Percentiles rank a stretch among this genome's conserved stretches.
Evolutionary conservation across 2,888 invertebrate genomes (phyloP).

Genomic region (Eretmocerus hayati): DNA sequence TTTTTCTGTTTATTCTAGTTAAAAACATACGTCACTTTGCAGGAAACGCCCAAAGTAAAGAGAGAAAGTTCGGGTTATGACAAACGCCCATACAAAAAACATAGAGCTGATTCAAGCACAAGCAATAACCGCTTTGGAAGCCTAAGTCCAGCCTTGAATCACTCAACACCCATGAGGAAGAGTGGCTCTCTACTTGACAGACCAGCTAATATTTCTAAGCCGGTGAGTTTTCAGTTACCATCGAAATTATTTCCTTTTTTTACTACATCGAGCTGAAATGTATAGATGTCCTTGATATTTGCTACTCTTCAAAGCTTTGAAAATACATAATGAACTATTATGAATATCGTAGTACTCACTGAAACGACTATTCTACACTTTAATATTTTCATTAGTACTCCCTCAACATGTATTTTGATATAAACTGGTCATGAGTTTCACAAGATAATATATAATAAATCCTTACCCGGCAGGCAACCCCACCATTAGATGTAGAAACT

Average conservation of each 20-base stretch:
- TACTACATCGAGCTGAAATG: background rate
- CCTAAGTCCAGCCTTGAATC: conserved; percentile 46
- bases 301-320: no score
- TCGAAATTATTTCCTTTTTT: no score
- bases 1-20: conserved; percentile 22
- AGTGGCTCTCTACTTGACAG: conserved; percentile 56
- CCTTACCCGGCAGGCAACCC: conserved; percentile 63
- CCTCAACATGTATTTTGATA: no score
- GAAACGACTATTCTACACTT: no score
- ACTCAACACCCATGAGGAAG: conserved; percentile 55
- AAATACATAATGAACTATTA: no score
- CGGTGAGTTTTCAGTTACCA: conserved; percentile 53
- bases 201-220: conserved; percentile 61
- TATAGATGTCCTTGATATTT: background rate
- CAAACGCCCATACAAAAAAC: conserved; percentile 41
- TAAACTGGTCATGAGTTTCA: no score
- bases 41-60: conserved; percentile 43
- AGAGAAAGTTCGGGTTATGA: conserved; percentile 35
- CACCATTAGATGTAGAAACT: conserved; percentile 68
- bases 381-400: no score
- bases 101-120: conserved; percentile 45
- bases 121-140: conserved; percentile 45
- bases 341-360: no score
- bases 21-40: conserved; percentile 21
- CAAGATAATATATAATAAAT: background rate